Conservation (phyloP, 2,888 invertebrate genomes). For the Diogma glabrata region DNA sequence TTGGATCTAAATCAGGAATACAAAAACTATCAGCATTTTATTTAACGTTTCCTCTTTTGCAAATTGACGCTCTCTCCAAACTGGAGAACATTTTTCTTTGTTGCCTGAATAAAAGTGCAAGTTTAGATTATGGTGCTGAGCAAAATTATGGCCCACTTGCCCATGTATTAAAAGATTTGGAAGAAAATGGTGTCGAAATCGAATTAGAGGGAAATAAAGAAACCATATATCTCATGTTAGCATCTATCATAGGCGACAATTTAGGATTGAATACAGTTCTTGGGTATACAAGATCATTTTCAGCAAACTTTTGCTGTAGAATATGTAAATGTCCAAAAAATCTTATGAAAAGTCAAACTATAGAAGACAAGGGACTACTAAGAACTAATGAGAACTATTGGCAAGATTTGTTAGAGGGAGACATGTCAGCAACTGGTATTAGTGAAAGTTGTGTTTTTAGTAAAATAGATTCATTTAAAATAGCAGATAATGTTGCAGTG, state of each 20-base stretch:
- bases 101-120: constrained; percentile 9
- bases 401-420: constrained; percentile 1
- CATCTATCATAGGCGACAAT: constrained; percentile 10
- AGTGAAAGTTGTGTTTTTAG: constrained; percentile 7
- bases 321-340: constrained; percentile 8
- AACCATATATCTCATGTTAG: neutral
- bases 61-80: constrained; percentile 7
- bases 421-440: constrained; percentile 10
- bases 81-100: constrained; percentile 11
- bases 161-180: constrained; percentile 10
- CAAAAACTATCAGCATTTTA: constrained; percentile 13
- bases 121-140: constrained; percentile 6
- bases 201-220: neutral
- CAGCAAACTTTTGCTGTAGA: constrained; percentile 9
- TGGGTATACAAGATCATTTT: constrained; percentile 1
- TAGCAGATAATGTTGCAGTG: neutral
- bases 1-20: neutral
- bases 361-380: neutral
- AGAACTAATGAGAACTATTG: constrained; percentile 8
- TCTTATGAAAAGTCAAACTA: neutral
- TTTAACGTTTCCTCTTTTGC: constrained; percentile 11
- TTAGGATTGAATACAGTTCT: constrained; percentile 1
- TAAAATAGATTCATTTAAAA: constrained; percentile 23
- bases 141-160: constrained; percentile 9
- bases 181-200: constrained; percentile 12